Percentiles rank a stretch among this genome's conserved stretches.
These are phyloP conservation scores for Thecophora atra DNA, from an alignment of 2,888 invertebrate species.

Conservation along the genomic window DNA sequence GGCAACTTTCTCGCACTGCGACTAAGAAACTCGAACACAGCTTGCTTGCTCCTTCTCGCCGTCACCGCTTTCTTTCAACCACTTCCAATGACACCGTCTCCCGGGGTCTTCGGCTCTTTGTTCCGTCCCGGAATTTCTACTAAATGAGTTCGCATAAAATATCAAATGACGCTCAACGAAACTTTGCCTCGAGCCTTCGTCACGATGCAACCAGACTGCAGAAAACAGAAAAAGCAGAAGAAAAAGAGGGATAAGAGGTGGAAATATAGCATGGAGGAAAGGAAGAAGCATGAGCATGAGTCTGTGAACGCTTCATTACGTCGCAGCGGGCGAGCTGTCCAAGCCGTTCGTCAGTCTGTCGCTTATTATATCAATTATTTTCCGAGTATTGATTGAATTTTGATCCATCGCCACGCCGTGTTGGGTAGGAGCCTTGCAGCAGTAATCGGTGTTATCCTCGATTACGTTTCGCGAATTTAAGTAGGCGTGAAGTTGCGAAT, in stretches of 20 bases:
- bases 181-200: constrained; percentile 18
- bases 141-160: constrained; percentile 29
- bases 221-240: background rate
- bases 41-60: background rate
- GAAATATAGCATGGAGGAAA: background rate
- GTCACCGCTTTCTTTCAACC: background rate
- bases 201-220: background rate
- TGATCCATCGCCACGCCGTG: no score
- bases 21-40: no score
- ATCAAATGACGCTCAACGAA: constrained; percentile 29
- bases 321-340: background rate
- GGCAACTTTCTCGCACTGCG: constrained; percentile 17
- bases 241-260: background rate
- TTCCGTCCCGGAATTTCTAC: background rate
- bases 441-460: background rate
- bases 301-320: background rate
- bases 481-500: constrained; percentile 23
- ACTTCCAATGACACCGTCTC: background rate
- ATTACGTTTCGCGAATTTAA: background rate
- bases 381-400: constrained; percentile 14
- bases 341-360: background rate
- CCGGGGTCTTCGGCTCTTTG: background rate
- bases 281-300: background rate
- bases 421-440: background rate
- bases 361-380: constrained; percentile 25